These are phyloP conservation scores for Xiphophorus hellerii DNA, from an alignment of 2,113 vertebrate genomes.

Conservation along the genomic window DNA sequence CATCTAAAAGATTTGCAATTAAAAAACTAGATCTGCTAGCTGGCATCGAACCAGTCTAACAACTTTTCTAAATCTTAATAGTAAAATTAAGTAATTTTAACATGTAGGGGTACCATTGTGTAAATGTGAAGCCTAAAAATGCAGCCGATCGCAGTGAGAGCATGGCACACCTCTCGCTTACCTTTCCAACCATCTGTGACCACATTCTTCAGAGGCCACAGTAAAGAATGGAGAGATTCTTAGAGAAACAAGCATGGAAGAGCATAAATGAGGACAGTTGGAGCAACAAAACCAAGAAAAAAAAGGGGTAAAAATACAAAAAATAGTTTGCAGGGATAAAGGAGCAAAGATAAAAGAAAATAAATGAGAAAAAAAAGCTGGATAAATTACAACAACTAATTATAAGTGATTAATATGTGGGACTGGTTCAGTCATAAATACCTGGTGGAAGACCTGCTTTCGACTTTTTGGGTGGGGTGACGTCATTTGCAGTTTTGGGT, in stretches of 20 bases:
- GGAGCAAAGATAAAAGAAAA: slow-evolving; percentile 26
- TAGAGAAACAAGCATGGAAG: slow-evolving; percentile 67
- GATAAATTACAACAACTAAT: slow-evolving; percentile 32
- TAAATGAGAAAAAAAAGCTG: slow-evolving; percentile 43
- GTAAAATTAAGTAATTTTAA: slow-evolving; percentile 50
- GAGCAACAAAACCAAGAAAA: slow-evolving; percentile 27
- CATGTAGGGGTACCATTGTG: slow-evolving; percentile 1
- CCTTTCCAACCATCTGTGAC: slow-evolving; percentile 72
- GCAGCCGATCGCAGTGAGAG: slow-evolving; percentile 32
- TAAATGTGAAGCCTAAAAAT: background rate
- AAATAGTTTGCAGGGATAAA: background rate
- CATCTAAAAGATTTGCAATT: slow-evolving; percentile 7
- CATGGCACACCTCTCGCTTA: slow-evolving; percentile 63
- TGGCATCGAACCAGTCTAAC: background rate
- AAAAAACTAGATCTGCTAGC: background rate
- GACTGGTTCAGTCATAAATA: slow-evolving; percentile 63
- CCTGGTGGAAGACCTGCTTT: slow-evolving; percentile 86
- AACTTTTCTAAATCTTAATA: background rate
- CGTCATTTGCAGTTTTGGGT: slow-evolving; percentile 78
- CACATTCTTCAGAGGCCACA: slow-evolving; percentile 78
- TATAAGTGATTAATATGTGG: slow-evolving; percentile 20
- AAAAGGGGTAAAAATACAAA: slow-evolving; percentile 5
- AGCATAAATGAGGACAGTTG: slow-evolving; percentile 43
- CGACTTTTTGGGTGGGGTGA: slow-evolving; percentile 87
- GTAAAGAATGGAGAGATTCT: slow-evolving; percentile 72